Evolutionary conservation across 2,888 invertebrate species (phyloP).

Genomic region (Andrena praecox): DNA sequence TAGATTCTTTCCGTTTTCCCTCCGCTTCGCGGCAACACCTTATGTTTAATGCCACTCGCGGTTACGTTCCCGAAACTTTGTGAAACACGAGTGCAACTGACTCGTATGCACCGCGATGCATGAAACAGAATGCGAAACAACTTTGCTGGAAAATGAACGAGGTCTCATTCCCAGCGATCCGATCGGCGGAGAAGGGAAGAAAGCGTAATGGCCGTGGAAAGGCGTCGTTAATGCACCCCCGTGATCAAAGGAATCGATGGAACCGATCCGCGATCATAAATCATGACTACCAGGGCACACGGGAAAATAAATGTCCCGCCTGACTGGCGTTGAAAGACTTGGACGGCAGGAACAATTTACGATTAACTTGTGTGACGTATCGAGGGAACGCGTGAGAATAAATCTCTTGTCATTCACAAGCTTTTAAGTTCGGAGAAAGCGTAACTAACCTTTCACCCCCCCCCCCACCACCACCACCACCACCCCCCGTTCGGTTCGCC

Average conservation of each 20-base stretch:
- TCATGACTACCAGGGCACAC: constrained; percentile 16
- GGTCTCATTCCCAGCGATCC: constrained; percentile 32
- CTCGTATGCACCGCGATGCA: background rate
- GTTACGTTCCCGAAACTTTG: constrained; percentile 5
- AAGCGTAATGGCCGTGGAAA: constrained; percentile 28
- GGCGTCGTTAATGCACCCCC: constrained; percentile 46
- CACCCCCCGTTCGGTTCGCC: background rate
- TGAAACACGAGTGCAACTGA: background rate
- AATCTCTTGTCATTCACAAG: constrained; percentile 42
- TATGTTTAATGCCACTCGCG: constrained; percentile 1
- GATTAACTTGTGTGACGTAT: constrained; percentile 54
- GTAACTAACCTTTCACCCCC: background rate
- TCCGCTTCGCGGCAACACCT: background rate
- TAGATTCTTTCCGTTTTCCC: background rate
- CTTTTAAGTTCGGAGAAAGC: background rate
- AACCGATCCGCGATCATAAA: constrained; percentile 48
- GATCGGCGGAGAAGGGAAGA: constrained; percentile 25
- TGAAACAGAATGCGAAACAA: background rate
- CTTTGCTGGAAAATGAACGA: constrained; percentile 18
- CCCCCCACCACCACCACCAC: background rate
- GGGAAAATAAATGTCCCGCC: constrained; percentile 55
- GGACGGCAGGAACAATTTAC: constrained; percentile 44
- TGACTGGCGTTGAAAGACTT: constrained; percentile 50
- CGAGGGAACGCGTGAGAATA: constrained; percentile 37
- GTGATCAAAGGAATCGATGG: constrained; percentile 39